Conservation (phyloP, 2,797 vertebrate species). For the Cirrhinus molitorella region DNA sequence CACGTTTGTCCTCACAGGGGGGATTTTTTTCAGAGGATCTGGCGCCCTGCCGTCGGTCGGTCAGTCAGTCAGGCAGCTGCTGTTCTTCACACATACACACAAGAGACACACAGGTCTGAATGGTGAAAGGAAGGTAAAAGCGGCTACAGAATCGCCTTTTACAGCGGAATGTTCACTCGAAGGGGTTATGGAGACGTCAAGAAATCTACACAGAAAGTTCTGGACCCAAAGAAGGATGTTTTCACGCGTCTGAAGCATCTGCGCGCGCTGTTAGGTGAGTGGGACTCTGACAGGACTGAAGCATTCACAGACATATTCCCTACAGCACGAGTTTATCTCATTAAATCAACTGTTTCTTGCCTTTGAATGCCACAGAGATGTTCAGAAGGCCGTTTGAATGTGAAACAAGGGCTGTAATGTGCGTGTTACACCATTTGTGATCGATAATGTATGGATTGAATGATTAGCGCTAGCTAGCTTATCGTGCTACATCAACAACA, state of each 20-base stretch:
- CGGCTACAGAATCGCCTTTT: constrained; percentile 75
- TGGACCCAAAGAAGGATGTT: constrained; percentile 98
- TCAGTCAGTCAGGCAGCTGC: constrained; percentile 38
- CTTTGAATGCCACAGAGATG: background rate
- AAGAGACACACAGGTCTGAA: constrained; percentile 73
- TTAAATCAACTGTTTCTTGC: background rate
- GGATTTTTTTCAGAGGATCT: constrained; percentile 22
- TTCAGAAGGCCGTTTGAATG: background rate
- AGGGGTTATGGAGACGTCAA: constrained; percentile 96
- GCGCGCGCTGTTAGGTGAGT: constrained; percentile 92
- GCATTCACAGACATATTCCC: background rate
- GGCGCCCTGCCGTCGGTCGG: constrained; percentile 39
- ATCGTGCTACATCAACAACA: constrained; percentile 44
- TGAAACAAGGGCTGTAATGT: background rate
- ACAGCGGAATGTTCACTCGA: constrained; percentile 94
- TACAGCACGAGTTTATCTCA: background rate
- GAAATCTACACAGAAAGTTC: constrained; percentile 99
- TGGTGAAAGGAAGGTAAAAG: constrained; percentile 78
- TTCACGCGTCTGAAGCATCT: constrained; percentile 96
- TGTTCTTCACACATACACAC: constrained; percentile 71
- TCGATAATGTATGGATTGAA: constrained; percentile 22
- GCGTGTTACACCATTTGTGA: background rate
- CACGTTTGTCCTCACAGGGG: background rate
- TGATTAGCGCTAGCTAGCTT: constrained; percentile 52
- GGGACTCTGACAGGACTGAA: constrained; percentile 51